phyloP scores from a whole-genome alignment of 2,797 vertebrate species.

The Hephaestus fuliginosus region DNA sequence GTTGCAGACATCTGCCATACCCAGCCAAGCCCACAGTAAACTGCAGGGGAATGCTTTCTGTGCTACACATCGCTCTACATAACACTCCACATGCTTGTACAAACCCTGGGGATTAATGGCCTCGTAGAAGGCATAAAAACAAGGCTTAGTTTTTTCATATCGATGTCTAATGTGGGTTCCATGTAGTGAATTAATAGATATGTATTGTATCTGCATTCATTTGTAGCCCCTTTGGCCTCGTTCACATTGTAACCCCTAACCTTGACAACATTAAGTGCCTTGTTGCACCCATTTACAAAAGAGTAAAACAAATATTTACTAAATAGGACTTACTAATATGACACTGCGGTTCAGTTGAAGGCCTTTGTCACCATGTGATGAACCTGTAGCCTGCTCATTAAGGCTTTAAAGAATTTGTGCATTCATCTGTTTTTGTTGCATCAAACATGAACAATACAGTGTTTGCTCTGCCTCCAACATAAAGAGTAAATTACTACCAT shows the following conservation, averaged over 20 bases:
- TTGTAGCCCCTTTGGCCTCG: slow-evolving; percentile 22
- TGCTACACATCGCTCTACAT: slow-evolving; percentile 64
- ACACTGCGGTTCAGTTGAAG: slow-evolving; percentile 3
- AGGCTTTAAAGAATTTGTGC: slow-evolving; percentile 13
- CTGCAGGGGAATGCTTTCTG: slow-evolving; percentile 75
- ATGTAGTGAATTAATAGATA: slow-evolving; percentile 30
- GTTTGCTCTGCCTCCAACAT: slow-evolving; percentile 33
- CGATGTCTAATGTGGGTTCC: slow-evolving; percentile 34
- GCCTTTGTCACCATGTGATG: slow-evolving; percentile 1
- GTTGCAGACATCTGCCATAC: slow-evolving; percentile 87
- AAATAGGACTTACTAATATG: slow-evolving; percentile 2
- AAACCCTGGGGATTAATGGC: slow-evolving; percentile 69
- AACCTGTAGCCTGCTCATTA: slow-evolving; percentile 6
- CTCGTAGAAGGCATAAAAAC: slow-evolving; percentile 49
- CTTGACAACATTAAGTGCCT: neutral
- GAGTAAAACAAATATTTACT: slow-evolving; percentile 11
- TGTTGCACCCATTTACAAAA: slow-evolving; percentile 26
- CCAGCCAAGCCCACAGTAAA: slow-evolving; percentile 82
- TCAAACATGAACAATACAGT: slow-evolving; percentile 14
- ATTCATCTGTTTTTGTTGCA: neutral
- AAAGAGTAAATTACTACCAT: slow-evolving; percentile 64
- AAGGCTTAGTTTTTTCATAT: slow-evolving; percentile 45
- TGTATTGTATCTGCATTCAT: slow-evolving; percentile 38
- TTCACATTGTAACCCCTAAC: slow-evolving; percentile 3
- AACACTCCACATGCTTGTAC: slow-evolving; percentile 58